Evolutionary conservation across 2,888 invertebrate genomes (phyloP).

Genomic region (Melolontha melolontha): DNA sequence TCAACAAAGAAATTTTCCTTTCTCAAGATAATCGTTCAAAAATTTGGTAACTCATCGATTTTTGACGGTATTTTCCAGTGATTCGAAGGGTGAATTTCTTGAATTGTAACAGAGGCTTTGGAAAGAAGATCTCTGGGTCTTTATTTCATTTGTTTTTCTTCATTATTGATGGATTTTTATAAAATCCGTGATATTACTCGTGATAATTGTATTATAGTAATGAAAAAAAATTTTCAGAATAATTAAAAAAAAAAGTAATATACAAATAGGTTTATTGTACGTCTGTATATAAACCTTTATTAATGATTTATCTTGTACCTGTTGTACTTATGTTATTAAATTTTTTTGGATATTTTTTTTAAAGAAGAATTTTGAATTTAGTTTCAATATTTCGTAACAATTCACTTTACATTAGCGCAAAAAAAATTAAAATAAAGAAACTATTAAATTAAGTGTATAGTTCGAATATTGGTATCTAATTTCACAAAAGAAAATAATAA

Average conservation of each 20-base stretch:
- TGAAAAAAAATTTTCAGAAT: conserved; percentile 7
- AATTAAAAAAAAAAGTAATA: conserved; percentile 1
- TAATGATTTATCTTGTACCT: conserved; percentile 30
- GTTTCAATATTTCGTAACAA: too few species aligned
- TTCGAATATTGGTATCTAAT: too few species aligned
- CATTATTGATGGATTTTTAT: conserved; percentile 49
- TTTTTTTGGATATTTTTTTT: background rate
- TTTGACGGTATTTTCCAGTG: conserved; percentile 28
- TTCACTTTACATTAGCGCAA: too few species aligned
- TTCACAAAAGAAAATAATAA: too few species aligned
- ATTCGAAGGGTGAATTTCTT: background rate
- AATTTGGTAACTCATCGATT: background rate
- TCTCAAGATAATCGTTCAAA: background rate
- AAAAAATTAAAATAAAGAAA: too few species aligned
- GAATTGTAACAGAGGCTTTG: conserved; percentile 29
- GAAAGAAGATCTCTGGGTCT: conserved; percentile 4
- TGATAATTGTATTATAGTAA: conserved; percentile 38
- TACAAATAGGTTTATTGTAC: background rate
- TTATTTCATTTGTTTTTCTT: conserved; percentile 28
- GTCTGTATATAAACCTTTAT: background rate
- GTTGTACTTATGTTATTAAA: conserved; percentile 25
- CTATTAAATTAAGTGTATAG: too few species aligned
- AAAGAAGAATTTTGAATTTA: too few species aligned
- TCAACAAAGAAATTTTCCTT: conserved; percentile 22
- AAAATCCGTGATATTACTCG: conserved; percentile 50